These are phyloP conservation scores for Melinaea menophilus DNA, from an alignment of 2,888 invertebrate genomes.

Conservation along the genomic window DNA sequence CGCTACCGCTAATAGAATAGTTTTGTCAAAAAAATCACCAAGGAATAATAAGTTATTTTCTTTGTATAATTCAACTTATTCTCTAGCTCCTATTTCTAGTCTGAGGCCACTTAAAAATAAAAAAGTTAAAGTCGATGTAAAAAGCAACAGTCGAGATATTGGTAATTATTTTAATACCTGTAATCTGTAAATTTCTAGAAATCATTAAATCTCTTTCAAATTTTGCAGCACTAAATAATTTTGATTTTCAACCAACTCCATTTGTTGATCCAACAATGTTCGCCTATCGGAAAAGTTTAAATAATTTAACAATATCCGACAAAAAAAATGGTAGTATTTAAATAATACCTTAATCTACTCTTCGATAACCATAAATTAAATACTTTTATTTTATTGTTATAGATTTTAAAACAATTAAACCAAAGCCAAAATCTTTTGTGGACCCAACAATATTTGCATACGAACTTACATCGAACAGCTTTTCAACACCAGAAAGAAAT, in stretches of 20 bases:
- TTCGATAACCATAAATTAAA: no score
- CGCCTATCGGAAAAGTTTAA: slow-evolving; percentile 26
- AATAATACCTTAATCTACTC: no score
- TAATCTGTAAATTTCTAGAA: background rate
- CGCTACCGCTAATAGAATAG: background rate
- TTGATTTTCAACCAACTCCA: background rate
- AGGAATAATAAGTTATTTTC: background rate
- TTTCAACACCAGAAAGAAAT: no score
- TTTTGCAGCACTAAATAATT: background rate
- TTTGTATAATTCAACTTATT: background rate
- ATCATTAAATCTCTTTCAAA: background rate
- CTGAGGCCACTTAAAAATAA: background rate
- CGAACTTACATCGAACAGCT: no score
- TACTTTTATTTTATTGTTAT: no score
- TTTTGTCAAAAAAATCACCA: background rate
- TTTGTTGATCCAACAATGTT: no score
- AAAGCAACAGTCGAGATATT: background rate
- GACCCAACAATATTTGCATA: no score
- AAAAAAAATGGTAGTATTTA: no score
- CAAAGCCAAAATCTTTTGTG: no score
- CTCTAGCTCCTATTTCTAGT: background rate
- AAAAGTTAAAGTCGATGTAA: background rate
- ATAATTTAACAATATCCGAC: slow-evolving; percentile 16
- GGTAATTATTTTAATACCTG: background rate
- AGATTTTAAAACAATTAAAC: no score